Evolutionary conservation across 2,113 vertebrate species (phyloP).

Genomic region (Phainopepla nitens): DNA sequence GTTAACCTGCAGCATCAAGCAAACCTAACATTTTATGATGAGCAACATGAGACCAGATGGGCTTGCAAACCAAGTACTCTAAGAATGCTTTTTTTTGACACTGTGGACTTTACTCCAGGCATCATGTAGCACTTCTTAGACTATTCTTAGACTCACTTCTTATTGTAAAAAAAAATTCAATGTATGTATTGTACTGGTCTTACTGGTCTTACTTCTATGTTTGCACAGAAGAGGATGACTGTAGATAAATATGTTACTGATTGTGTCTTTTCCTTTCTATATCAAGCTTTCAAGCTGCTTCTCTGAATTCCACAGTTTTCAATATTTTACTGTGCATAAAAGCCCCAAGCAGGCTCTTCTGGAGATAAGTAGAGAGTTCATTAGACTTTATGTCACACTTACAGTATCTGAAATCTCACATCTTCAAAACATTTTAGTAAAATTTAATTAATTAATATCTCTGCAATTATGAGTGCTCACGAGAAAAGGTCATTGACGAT

Average conservation of each 20-base stretch:
- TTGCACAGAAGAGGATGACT: not conserved
- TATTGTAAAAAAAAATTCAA: not conserved
- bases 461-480: not conserved
- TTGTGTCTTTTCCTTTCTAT: not conserved
- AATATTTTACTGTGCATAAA: not conserved
- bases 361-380: not conserved
- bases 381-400: not conserved
- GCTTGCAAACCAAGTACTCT: not conserved
- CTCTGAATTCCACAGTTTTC: not conserved
- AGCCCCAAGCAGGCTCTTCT: not conserved
- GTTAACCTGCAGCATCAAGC: not conserved
- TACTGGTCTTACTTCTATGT: not conserved
- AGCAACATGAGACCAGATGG: not conserved
- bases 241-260: not conserved
- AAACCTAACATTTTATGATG: not conserved
- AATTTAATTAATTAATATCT: slow-evolving; percentile 34
- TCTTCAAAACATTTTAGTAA: slow-evolving; percentile 39
- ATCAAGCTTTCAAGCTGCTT: not conserved
- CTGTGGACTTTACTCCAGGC: not conserved
- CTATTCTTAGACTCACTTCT: no score
- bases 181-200: rapidly evolving
- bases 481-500: slow-evolving; percentile 18
- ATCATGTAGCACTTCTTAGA: not conserved
- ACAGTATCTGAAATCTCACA: not conserved
- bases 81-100: not conserved